Percentiles rank a stretch among this genome's conserved stretches.
Conservation (phyloP, 1,140 invertebrate species). For the Habropoda laboriosa region DNA sequence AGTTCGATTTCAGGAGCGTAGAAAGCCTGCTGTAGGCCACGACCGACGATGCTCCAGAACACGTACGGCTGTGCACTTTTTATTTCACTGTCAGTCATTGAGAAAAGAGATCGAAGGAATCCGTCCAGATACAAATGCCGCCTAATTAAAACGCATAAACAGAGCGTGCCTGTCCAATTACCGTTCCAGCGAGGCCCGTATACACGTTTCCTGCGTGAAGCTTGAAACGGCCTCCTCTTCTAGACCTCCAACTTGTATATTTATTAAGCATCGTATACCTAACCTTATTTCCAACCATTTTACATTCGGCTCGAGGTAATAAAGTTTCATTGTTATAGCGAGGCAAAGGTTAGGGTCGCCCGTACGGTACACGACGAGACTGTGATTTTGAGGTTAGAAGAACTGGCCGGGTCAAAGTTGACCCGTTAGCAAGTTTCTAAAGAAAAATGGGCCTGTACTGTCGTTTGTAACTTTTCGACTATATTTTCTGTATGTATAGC, state of each 20-base stretch:
- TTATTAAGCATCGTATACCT: not conserved
- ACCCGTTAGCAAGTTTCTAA: no score
- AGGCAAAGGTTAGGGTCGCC: no score
- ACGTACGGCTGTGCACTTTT: constrained; percentile 49
- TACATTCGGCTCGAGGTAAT: no score
- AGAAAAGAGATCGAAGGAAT: constrained; percentile 48
- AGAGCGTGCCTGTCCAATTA: constrained; percentile 78
- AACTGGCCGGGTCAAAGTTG: no score
- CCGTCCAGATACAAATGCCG: constrained; percentile 28
- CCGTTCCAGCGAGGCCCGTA: constrained; percentile 65
- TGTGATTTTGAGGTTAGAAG: no score
- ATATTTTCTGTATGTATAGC: no score
- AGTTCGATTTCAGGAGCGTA: constrained; percentile 43
- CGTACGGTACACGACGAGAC: no score
- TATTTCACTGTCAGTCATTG: constrained; percentile 54
- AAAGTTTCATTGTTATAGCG: no score
- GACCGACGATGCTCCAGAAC: not conserved
- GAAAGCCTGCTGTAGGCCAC: not conserved
- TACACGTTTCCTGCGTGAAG: constrained; percentile 58
- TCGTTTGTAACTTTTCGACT: no score
- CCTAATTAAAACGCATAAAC: constrained; percentile 79
- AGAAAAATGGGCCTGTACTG: no score
- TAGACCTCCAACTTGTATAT: not conserved
- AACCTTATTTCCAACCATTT: no score
- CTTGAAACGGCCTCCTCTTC: not conserved